Evolutionary conservation across 2,888 invertebrate species (phyloP), one percentile per base, ranked within the genome.

Genomic region (Trilocha varians): DNA sequence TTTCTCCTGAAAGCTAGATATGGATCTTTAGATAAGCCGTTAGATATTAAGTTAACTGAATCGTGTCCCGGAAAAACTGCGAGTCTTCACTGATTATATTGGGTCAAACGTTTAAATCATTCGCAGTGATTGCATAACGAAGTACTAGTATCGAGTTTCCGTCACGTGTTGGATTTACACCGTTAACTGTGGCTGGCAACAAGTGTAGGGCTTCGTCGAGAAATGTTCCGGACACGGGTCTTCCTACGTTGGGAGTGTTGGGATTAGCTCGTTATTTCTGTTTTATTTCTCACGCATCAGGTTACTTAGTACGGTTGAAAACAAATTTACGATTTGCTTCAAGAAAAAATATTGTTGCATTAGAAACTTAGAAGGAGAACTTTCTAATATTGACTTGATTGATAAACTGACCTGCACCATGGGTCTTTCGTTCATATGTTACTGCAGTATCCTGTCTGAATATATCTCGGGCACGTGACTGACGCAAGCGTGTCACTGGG

Each of bases 221-320:
- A 48, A 48, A 40, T 46, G 46, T 47, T 36, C 40, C 49, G 44
- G 47, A 45, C 50, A 46, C 44, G 53, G 45, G 47, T 39, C 60
- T 55, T 61, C 60, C 53, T 53, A 39, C 39, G 33, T 32, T 32
- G 39, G 25, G 38, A 25, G 50, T 52, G 47, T 43, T 48, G 42
- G 45, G 47, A 45, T 59, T 57, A 55, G 62, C 59, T 58, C 56
- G 65, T 63, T 66, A 67, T 60, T 55, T 53, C 57, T 49, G 55
- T 61, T 60, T 62, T 59, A 62, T 61, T 69, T 70, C 68, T 62
- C 66, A 68, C 67, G 68, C 62, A 52, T 65, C 59, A 44, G 48
- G 51, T 66, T 62, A 59, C 62, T 48, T 53, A 25, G 25, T 25
- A 25, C 25, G 25, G 3, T 25, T 25, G 25, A 11, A 38, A 40